Evolutionary conservation across 2,888 invertebrate species (phyloP), one percentile per base, ranked within the genome.

Genomic region (Dasypolia templi): DNA sequence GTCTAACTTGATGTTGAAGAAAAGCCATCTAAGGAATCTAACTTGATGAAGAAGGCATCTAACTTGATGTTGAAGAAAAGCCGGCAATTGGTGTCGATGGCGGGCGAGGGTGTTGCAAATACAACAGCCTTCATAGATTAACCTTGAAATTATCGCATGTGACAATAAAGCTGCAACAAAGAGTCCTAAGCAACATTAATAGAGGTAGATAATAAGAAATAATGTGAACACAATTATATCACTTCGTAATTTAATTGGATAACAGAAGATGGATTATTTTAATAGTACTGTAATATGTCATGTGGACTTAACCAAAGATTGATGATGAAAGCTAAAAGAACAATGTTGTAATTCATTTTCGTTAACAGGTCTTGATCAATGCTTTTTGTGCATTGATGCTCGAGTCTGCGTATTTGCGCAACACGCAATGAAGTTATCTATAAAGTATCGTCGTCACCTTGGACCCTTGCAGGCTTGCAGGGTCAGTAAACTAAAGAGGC

Each of bases 21-120:
- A 83, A 77, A 73, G 77, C 73, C 44, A n/a, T n/a, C n/a, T n/a
- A n/a, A n/a, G n/a, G n/a, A n/a, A 62, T 79, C 62, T 75, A 49
- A 39, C 56, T 62, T 44, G 72, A 46, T 74, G 66, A 68, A 67
- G 65, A 69, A 81, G 77, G n/a, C n/a, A 62, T 79, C 62, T 75
- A 49, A 39, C 56, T 62, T 44, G 72, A 46, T 74, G 66, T 71
- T 70, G 65, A 69, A 81, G 77, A 75, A 83, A 77, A 73, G 77
- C 73, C 44, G n/a, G 63, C 66, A 73, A 81, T 81, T 83, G 75
- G 26, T 61, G 75, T 58, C 51, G n/a, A 26, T 26, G 22, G 26
- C 44, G 29, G 19, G 70, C 11, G 56, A 19, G 56, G 51, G 39
- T n/a, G 29, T 69, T 51, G 56, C 64, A 53, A 78, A 58, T 67